Conservation (phyloP, 2,797 vertebrate species). For the Lepilemur ruficaudatus region DNA sequence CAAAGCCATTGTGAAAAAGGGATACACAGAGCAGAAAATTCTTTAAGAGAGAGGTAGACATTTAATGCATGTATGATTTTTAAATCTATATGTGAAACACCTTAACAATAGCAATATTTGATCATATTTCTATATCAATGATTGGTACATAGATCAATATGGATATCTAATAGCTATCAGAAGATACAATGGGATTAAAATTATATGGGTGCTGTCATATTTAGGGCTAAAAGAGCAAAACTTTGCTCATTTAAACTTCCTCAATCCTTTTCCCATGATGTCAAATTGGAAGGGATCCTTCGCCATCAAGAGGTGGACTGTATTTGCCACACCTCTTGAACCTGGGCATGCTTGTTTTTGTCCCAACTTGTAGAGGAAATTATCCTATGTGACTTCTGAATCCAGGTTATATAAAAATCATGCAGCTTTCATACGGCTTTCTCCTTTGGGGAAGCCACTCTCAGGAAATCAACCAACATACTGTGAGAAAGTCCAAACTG, state of each 20-base stretch:
- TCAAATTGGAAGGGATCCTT: neutral
- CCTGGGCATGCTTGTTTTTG: neutral
- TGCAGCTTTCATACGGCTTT: neutral
- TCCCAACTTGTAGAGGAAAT: neutral
- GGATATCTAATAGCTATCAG: neutral
- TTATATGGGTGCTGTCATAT: fast-evolving
- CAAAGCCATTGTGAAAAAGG: neutral
- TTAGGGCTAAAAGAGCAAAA: neutral
- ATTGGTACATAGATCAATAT: too few relatives aligned
- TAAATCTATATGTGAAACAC: neutral
- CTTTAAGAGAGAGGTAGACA: neutral
- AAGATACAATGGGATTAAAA: neutral
- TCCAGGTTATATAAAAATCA: neutral
- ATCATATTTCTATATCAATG: neutral
- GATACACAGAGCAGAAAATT: neutral
- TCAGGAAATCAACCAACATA: neutral
- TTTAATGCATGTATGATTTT: neutral
- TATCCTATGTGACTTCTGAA: neutral
- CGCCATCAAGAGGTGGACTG: neutral
- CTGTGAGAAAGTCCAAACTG: neutral
- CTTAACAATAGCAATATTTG: neutral
- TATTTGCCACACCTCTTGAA: neutral
- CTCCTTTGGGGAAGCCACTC: neutral
- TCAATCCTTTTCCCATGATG: neutral
- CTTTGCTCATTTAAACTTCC: neutral